These are phyloP conservation scores for Intellagama lesueurii DNA, from an alignment of 2,797 vertebrate genomes.

Conservation along the genomic window DNA sequence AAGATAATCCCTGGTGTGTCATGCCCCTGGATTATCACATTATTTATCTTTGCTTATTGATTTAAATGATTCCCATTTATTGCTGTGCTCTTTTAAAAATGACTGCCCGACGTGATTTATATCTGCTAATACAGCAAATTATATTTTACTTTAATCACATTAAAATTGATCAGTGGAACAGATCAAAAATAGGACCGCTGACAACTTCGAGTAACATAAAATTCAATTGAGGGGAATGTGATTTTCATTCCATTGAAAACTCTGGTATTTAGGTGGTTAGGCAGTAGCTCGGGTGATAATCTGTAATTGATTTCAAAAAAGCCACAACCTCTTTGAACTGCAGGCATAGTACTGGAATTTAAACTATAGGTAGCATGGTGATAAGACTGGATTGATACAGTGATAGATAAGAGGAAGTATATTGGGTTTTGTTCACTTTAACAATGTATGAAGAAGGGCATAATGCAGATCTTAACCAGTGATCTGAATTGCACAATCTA, in stretches of 20 bases:
- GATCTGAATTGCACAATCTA: too few species aligned
- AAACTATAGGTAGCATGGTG: neutral
- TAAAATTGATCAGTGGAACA: neutral
- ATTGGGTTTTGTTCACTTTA: neutral
- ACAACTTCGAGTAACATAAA: constrained; percentile 1
- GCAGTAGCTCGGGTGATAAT: neutral
- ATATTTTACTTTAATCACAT: constrained; percentile 44
- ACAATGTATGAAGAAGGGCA: too few species aligned
- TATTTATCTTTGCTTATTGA: constrained; percentile 52
- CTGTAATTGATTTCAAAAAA: neutral
- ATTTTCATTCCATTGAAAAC: neutral
- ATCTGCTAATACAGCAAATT: constrained; percentile 6
- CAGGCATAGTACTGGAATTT: neutral
- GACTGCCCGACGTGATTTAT: constrained; percentile 33
- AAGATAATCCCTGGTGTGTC: neutral
- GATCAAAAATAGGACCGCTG: neutral
- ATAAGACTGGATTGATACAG: neutral
- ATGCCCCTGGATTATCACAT: constrained; percentile 46
- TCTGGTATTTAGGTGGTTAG: neutral
- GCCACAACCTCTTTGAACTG: neutral
- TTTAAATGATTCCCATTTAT: constrained; percentile 63
- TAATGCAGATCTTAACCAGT: too few species aligned
- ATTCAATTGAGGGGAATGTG: neutral
- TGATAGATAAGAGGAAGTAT: neutral
- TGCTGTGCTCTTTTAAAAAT: constrained; percentile 42